A percentile compares a stretch with the other conserved stretches of the same genome.
phyloP scores from a whole-genome alignment of 1,140 invertebrate genomes.

The Cydia fagiglandana region DNA sequence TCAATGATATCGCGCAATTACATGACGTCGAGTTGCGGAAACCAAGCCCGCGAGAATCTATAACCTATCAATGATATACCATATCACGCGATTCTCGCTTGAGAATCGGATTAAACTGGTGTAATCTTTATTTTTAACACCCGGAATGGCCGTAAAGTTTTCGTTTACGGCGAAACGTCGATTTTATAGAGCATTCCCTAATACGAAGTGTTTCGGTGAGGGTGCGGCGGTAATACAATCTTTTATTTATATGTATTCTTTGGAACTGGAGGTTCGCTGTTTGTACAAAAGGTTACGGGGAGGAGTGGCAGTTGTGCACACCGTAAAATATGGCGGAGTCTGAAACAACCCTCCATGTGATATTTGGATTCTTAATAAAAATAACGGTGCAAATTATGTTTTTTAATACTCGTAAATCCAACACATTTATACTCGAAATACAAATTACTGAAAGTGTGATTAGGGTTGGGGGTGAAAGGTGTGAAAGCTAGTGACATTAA shows the following conservation, averaged over 20 bases:
- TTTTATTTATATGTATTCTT: constrained; percentile 32
- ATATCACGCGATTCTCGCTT: background rate
- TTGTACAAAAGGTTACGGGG: constrained; percentile 21
- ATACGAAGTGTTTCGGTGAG: background rate
- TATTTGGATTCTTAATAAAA: no score
- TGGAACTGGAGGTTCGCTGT: constrained; percentile 1
- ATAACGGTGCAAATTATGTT: no score
- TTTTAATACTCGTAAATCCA: no score
- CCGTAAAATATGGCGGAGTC: background rate
- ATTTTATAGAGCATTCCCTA: constrained; percentile 26
- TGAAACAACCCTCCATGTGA: no score
- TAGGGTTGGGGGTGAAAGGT: no score
- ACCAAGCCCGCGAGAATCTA: no score
- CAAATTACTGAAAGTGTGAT: no score
- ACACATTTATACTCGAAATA: no score
- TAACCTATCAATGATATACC: no score
- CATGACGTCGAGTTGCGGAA: no score
- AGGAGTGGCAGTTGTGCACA: background rate
- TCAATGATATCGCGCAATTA: no score
- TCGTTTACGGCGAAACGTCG: constrained; percentile 19
- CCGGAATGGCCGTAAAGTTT: constrained; percentile 20
- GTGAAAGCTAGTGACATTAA: no score
- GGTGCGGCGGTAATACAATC: constrained; percentile 14
- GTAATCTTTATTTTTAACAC: constrained; percentile 31
- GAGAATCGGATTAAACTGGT: constrained; percentile 12